Base-by-base conservation (phyloP, 1,140 invertebrate genomes). In the Aphis gossypii region DNA sequence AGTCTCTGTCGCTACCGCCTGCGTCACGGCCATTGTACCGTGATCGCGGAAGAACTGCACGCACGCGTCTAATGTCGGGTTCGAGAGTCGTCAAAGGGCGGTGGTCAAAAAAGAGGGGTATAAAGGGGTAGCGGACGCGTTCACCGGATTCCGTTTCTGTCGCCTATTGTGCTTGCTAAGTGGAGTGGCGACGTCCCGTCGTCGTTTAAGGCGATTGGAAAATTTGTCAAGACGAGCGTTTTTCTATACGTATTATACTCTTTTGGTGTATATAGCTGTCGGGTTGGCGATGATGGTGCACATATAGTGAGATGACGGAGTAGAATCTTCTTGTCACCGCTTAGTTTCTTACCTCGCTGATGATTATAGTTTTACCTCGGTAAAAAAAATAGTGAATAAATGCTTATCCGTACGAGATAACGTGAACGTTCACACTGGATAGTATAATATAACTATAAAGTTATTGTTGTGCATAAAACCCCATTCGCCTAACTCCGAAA, bases 111-210 rank as follows among this genome's bases (percentile, higher is more conserved):
- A 4, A 20, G 30, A 60, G 23, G 41, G n/a, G 9, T 21, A 0
- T 41, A n/a, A 21, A 87, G 5, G 7, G 48, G 41, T 11, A 23
- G 30, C 90, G 90, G 82, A 83, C 14, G 30, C n/a, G 60, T 6
- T 25, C 68, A 41, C n/a, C 68, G 68, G 35, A 91, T 91, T 91
- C 60, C 90, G 44, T 46, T 14, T 18, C 35, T 41, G 20, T 38
- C 84, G 60, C 90, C 90, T 83, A 83, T 92, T 92, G 90, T 92
- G 90, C 44, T 68, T 46, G 90, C 90, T 83, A 92, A 92, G 90
- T 92, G 90, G 68, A 92, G 90, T 51, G 90, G 46, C 35, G 68
- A 56, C 35, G 30, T 92, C 20, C 68, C 90, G 8, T 21, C 90
- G 46, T 92, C 90, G 90, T 92, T 83, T 51, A 92, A 48, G 60